Evolutionary conservation across 2,797 vertebrate species (phyloP).

Genomic region (Enteromius argenteus): DNA sequence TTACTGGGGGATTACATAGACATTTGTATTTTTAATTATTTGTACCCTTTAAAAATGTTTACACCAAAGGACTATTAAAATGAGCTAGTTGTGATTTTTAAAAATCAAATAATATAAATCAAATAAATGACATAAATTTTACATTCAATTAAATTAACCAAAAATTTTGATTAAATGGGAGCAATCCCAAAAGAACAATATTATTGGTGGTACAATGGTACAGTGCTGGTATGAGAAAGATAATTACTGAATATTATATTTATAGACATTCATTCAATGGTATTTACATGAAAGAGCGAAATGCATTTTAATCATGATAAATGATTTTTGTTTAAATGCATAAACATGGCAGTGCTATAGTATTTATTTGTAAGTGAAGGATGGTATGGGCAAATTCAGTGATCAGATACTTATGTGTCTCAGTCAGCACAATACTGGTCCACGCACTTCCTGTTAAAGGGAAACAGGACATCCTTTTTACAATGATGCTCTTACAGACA

Average conservation of each 20-base stretch:
- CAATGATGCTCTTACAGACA: constrained; percentile 9
- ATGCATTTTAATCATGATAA: background rate
- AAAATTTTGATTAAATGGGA: background rate
- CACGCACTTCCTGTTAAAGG: constrained; percentile 32
- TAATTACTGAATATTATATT: background rate
- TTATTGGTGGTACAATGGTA: background rate
- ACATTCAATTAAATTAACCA: background rate
- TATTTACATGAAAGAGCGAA: background rate
- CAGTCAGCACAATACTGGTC: constrained; percentile 9
- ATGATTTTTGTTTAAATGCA: background rate
- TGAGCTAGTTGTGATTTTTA: background rate
- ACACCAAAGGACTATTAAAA: background rate
- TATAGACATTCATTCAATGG: background rate
- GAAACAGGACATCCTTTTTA: constrained; percentile 47
- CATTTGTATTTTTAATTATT: background rate
- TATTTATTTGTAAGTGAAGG: background rate
- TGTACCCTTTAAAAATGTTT: background rate
- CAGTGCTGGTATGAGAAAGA: background rate
- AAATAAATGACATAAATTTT: background rate
- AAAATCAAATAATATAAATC: background rate
- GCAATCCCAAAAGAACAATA: background rate
- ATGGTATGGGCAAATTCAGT: background rate
- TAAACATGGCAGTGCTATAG: background rate
- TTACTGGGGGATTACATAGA: background rate
- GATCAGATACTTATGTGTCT: background rate